Conservation (phyloP, 2,888 invertebrate species). For the Eumerus sabulonum region DNA sequence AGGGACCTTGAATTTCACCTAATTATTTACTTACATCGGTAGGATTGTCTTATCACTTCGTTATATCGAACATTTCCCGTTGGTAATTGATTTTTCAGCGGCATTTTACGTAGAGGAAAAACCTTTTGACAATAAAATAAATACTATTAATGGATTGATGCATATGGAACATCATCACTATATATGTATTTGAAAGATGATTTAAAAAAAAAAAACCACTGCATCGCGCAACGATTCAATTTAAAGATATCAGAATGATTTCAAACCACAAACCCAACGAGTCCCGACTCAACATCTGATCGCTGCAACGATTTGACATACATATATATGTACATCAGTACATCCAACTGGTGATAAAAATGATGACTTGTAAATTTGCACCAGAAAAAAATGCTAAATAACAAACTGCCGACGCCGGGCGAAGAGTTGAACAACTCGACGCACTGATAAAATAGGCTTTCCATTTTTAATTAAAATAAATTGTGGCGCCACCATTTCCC, state of each 20-base stretch:
- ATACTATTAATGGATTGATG: too few relatives aligned
- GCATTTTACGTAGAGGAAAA: too few relatives aligned
- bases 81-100: too few relatives aligned
- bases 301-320: conserved; percentile 45
- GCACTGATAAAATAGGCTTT: conserved; percentile 48
- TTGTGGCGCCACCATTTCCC: conserved; percentile 30
- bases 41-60: too few relatives aligned
- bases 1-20: too few relatives aligned
- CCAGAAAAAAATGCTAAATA: neutral
- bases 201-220: neutral
- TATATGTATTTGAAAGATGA: neutral
- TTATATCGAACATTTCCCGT: too few relatives aligned
- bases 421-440: too few relatives aligned
- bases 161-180: too few relatives aligned
- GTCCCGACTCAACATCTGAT: conserved; percentile 21
- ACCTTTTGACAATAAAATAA: too few relatives aligned
- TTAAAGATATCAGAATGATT: conserved; percentile 32
- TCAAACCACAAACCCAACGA: conserved; percentile 23
- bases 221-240: conserved; percentile 32
- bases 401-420: neutral
- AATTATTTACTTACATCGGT: too few relatives aligned
- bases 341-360: conserved; percentile 27
- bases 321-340: conserved; percentile 25
- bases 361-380: conserved; percentile 58
- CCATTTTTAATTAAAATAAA: conserved; percentile 64